phyloP scores from a whole-genome alignment of 2,888 invertebrate genomes.

The Morinoia aosen region DNA sequence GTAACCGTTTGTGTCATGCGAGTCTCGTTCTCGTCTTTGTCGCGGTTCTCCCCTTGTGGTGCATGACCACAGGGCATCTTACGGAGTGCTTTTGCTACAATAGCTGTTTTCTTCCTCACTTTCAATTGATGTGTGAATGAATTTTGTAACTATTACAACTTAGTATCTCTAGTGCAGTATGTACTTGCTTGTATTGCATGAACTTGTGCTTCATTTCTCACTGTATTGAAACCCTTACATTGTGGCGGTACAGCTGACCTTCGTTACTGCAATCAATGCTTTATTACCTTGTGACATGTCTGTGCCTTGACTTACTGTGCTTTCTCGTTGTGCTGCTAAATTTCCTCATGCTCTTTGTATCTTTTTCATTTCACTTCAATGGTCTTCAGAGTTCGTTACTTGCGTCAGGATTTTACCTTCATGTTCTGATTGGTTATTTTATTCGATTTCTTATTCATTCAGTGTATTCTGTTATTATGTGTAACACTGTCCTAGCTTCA shows the following conservation, averaged over 20 bases:
- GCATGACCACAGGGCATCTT: neutral
- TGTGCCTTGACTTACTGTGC: neutral
- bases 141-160: neutral
- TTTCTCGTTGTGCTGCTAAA: neutral
- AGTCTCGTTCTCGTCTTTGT: neutral
- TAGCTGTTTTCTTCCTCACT: neutral
- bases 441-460: neutral
- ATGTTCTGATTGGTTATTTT: no score
- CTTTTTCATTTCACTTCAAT: constrained; percentile 10
- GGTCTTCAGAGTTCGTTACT: neutral
- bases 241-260: neutral
- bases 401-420: neutral
- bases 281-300: neutral
- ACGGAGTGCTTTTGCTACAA: neutral
- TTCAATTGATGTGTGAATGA: neutral
- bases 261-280: neutral
- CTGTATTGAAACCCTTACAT: neutral
- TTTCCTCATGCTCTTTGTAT: neutral
- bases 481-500: neutral
- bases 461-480: neutral
- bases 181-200: neutral
- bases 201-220: neutral
- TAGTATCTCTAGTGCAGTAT: neutral
- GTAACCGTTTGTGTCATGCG: neutral
- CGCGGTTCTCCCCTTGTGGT: neutral